Evolutionary conservation across 2,797 vertebrate genomes (phyloP).

Genomic region (Catamblyrhynchus diadema): DNA sequence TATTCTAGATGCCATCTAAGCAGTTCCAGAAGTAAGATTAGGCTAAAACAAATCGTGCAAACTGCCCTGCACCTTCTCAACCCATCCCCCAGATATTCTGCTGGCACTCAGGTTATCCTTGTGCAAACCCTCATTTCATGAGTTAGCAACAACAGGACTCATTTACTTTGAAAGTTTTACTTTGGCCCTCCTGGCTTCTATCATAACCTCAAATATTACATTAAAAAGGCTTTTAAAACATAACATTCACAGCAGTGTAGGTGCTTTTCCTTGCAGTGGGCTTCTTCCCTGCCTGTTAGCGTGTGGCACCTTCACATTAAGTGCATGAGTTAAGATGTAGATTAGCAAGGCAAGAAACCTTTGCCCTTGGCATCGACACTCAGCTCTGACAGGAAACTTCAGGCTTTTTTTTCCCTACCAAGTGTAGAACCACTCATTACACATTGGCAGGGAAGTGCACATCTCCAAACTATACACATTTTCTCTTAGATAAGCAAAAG

Average conservation of each 20-base stretch:
- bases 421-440: conserved; percentile 47
- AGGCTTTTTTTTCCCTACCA: conserved; percentile 22
- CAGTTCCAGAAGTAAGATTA: conserved; percentile 21
- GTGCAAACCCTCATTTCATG: not conserved
- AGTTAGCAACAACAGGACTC: conserved; percentile 23
- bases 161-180: conserved; percentile 57
- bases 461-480: conserved; percentile 68
- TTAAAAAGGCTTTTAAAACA: conserved; percentile 62
- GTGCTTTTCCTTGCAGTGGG: not conserved
- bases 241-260: conserved; percentile 22
- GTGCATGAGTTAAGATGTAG: conserved; percentile 61
- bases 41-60: not conserved
- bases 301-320: conserved; percentile 58
- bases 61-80: conserved; percentile 26
- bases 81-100: not conserved
- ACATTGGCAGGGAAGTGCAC: conserved; percentile 66
- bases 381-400: conserved; percentile 58
- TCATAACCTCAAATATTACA: conserved; percentile 58
- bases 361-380: conserved; percentile 50
- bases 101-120: not conserved
- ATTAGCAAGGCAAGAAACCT: conserved; percentile 63
- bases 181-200: conserved; percentile 54
- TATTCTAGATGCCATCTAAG: conserved; percentile 15
- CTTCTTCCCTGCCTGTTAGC: conserved; percentile 31
- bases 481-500: conserved; percentile 73